A percentile compares a stretch with the other conserved stretches of the same genome.
phyloP scores from a whole-genome alignment of 2,797 vertebrate genomes.

The Epinephelus awoara region DNA sequence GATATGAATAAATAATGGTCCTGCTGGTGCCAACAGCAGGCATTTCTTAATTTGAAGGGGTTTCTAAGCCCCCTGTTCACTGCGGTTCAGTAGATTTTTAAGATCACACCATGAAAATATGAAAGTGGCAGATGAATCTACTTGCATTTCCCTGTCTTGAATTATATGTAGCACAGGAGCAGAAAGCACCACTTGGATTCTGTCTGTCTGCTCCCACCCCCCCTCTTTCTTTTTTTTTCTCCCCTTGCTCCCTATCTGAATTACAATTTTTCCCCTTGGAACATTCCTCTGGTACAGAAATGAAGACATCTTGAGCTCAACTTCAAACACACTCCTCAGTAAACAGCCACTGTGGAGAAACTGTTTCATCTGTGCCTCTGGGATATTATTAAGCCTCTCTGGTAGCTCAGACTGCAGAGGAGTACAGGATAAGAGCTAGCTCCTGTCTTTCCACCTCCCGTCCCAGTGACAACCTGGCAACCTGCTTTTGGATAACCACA shows the following conservation, averaged over 20 bases:
- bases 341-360: conserved; percentile 95
- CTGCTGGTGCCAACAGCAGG: conserved; percentile 76
- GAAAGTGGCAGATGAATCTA: conserved; percentile 58
- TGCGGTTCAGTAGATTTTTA: conserved; percentile 54
- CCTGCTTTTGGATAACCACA: conserved; percentile 51
- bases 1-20: conserved; percentile 83
- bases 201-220: conserved; percentile 26
- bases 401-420: conserved; percentile 91
- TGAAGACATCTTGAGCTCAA: conserved; percentile 98
- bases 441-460: conserved; percentile 88
- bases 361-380: conserved; percentile 98
- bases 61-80: conserved; percentile 60
- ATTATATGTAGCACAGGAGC: conserved; percentile 58
- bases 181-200: conserved; percentile 62
- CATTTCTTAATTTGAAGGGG: conserved; percentile 75
- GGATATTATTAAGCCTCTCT: conserved; percentile 98
- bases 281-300: conserved; percentile 93
- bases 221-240: conserved; percentile 5
- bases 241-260: conserved; percentile 68
- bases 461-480: conserved; percentile 80
- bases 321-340: conserved; percentile 97
- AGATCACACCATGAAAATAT: conserved; percentile 63
- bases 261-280: conserved; percentile 76
- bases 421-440: conserved; percentile 90
- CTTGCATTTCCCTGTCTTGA: conserved; percentile 61